Base-by-base conservation (phyloP, 2,888 invertebrate genomes). In the Graphium colonna region DNA sequence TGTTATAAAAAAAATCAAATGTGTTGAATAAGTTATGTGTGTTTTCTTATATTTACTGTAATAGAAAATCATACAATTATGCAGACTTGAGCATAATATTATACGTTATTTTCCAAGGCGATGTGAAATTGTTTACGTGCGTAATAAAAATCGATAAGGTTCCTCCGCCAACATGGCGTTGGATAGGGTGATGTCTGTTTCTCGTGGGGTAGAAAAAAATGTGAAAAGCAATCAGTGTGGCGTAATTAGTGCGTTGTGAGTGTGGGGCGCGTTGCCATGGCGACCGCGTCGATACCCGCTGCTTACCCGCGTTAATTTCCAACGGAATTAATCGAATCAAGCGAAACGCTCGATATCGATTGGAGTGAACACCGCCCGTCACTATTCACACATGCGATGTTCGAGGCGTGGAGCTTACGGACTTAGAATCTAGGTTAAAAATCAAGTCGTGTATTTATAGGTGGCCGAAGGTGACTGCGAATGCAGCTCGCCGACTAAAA, bases 211-310 rank as follows among this genome's bases (percentile, higher is more conserved):
- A 80, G 71, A 80, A 86, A 84, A 79, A 87, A 88, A 83, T 10
- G 83, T 83, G 80, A 84, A 89, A 88, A 87, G 89, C 89, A 89
- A 89, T 89, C 89, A 89, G 84, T 87, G 89, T 84, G 86, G 85
- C 82, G 87, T 89, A 89, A 89, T 89, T 89, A 89, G 89, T 88
- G 87, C 79, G 86, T 85, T 79, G 85, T 83, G 79, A 83, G 85
- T 87, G 86, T 89, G 80, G 89, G 89, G 89, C 83, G 86, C 73
- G 89, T 89, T 78, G 71, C 76, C 76, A 82, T 84, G 75, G 76
- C 69, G 64, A 88, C 87, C 65, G 84, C 85, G 79, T 84, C 77
- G 77, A 81, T 85, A 82, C 83, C 79, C 81, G 71, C 75, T 82
- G 81, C 83, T 82, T 81, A 78, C 83, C 79, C 82, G 86, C 76